Base-by-base conservation (phyloP, 2,113 vertebrate species). In the Neodon shergylaensis region DNA sequence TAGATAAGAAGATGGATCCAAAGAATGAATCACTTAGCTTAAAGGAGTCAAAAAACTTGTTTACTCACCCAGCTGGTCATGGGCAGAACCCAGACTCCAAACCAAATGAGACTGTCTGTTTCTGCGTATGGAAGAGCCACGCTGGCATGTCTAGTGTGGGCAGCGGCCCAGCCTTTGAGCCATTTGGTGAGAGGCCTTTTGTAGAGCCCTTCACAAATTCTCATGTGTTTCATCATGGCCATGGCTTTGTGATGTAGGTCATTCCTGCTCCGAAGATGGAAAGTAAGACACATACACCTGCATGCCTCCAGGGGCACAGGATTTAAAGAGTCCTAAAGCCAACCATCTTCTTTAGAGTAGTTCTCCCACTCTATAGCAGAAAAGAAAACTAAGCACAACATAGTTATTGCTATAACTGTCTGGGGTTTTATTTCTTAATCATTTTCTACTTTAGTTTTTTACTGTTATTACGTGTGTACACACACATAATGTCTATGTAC, bases 31-130 rank as follows among this genome's bases (percentile, higher is more conserved):
- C 78, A 63, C 49, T 83, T 93, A 61, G 54, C 65, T 68, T 58
- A 65, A 44, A 88, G 39, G 91, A 95, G 61, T 39, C 17, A 96
- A 91, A 92, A 85, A 47, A 22, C 10, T 88, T 82, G n/a, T 77
- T 70, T 44, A 36, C 74, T 88, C 47, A 39, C 54, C 73, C n/a
- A 42, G 26, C 73, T 86, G 28, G 26, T 82, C 58, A 66, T 76
- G 66, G 77, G 39, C 84, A 91, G 52, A 96, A 63, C 68, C 11
- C 3, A 44, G 42, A 49, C 77, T 92, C 91, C 65, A 44, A 85
- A 66, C 19, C 82, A 95, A 42, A 85, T 24, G 4, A 91, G 31
- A 68, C 10, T 9, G 82, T 6, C 49, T 36, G 5, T 42, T 54
- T 22, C 10, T 81, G 11, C 21, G 1, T 21, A 28, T 2, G 1